phyloP scores from a whole-genome alignment of 2,113 vertebrate genomes.

The Zapus hudsonius region DNA sequence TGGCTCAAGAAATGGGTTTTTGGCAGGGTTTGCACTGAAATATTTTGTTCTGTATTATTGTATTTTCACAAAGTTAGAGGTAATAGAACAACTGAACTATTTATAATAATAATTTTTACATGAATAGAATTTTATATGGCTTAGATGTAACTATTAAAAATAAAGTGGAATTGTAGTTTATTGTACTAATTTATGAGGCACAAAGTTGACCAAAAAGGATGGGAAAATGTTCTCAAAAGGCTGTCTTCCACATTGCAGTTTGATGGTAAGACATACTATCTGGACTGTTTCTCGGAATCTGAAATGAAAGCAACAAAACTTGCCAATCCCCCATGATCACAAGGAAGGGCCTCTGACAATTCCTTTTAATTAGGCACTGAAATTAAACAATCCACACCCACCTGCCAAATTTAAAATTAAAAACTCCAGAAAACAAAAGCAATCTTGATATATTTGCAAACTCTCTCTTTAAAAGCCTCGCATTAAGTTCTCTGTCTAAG shows the following conservation, averaged over 20 bases:
- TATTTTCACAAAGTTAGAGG: conserved; percentile 6
- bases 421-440: neutral
- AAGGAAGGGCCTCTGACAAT: conserved; percentile 55
- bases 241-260: neutral
- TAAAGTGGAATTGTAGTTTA: conserved; percentile 17
- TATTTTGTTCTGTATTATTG: neutral
- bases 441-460: neutral
- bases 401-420: neutral
- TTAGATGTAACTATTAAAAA: neutral
- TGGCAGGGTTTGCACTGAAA: neutral
- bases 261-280: conserved; percentile 17
- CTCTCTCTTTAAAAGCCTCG: neutral
- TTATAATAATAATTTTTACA: neutral
- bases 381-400: conserved; percentile 3
- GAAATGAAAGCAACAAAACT: conserved; percentile 43
- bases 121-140: conserved; percentile 8
- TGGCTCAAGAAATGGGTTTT: neutral
- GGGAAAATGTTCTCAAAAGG: neutral
- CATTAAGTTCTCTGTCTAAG: neutral
- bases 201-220: neutral
- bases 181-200: neutral
- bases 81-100: neutral
- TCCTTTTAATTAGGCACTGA: conserved; percentile 62
- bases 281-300: conserved; percentile 52
- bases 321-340: conserved; percentile 58